Conservation (phyloP, 2,113 vertebrate genomes). For the Solea senegalensis region DNA sequence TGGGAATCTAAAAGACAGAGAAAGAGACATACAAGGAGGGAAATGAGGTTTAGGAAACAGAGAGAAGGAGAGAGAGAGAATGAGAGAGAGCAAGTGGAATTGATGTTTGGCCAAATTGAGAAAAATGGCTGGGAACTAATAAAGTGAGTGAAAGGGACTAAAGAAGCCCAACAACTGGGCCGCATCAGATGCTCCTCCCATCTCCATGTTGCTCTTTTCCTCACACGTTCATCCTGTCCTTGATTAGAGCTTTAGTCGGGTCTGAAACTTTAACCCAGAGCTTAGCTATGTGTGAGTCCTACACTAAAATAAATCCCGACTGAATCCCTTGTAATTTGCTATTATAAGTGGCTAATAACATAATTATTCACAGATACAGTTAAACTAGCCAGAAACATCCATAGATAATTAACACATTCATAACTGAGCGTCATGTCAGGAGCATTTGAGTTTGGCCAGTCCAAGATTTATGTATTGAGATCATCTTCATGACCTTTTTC, state of each 20-base stretch:
- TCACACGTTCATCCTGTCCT: slow-evolving; percentile 37
- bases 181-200: slow-evolving; percentile 40
- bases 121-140: slow-evolving; percentile 57
- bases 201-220: slow-evolving; percentile 31
- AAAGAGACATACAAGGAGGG: slow-evolving; percentile 17
- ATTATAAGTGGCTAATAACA: slow-evolving; percentile 44
- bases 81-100: slow-evolving; percentile 42
- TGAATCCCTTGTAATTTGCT: slow-evolving; percentile 52
- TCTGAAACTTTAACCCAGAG: slow-evolving; percentile 53
- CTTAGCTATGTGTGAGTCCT: slow-evolving; percentile 48
- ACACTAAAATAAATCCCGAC: slow-evolving; percentile 45
- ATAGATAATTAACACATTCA: slow-evolving; percentile 18
- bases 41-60: slow-evolving; percentile 45
- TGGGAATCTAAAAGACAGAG: slow-evolving; percentile 31
- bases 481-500: slow-evolving; percentile 14
- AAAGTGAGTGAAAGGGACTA: slow-evolving; percentile 39
- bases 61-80: slow-evolving; percentile 12
- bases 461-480: neutral
- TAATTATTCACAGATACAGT: slow-evolving; percentile 32
- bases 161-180: slow-evolving; percentile 38
- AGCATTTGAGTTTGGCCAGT: neutral
- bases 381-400: slow-evolving; percentile 26
- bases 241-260: slow-evolving; percentile 61
- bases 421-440: slow-evolving; percentile 3
- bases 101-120: slow-evolving; percentile 69